These are phyloP conservation scores for Coenonympha glycerion DNA, from an alignment of 2,888 invertebrate genomes.

Conservation along the genomic window DNA sequence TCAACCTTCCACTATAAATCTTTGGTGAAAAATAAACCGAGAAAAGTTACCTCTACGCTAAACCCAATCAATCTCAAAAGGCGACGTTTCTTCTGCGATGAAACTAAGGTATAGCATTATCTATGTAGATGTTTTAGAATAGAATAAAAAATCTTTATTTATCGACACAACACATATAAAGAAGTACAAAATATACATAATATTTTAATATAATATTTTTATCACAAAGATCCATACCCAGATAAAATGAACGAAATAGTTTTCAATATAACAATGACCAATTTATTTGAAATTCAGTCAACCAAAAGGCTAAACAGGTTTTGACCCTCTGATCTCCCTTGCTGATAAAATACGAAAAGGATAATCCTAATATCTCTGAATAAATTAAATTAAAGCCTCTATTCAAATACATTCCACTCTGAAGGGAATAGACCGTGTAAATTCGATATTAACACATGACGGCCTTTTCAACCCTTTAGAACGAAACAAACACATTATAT, in stretches of 20 bases:
- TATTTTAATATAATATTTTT: too few species aligned
- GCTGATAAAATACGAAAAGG: slow-evolving; percentile 24
- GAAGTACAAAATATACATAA: too few species aligned
- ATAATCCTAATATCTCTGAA: slow-evolving; percentile 25
- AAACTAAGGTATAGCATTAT: too few species aligned
- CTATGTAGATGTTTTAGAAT: too few species aligned
- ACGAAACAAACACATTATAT: too few species aligned
- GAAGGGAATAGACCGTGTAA: slow-evolving; percentile 17
- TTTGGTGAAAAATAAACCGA: slow-evolving; percentile 19
- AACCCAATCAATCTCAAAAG: slow-evolving; percentile 15
- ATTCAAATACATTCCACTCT: slow-evolving; percentile 12
- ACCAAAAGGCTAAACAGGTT: slow-evolving; percentile 18
- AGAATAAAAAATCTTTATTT: too few species aligned
- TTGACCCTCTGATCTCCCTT: slow-evolving; percentile 22
- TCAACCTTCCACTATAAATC: slow-evolving; percentile 18
- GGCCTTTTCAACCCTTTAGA: slow-evolving; percentile 8
- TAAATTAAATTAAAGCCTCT: slow-evolving; percentile 22
- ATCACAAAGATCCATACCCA: neutral
- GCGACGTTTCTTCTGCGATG: neutral
- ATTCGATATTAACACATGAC: slow-evolving; percentile 11
- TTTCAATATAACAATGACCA: slow-evolving; percentile 3
- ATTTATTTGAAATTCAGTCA: slow-evolving; percentile 16
- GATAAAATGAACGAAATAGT: neutral
- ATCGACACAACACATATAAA: too few species aligned
- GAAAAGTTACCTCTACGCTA: slow-evolving; percentile 11